These are phyloP conservation scores for Lasiommata megera DNA, from an alignment of 2,888 invertebrate genomes.

Conservation along the genomic window DNA sequence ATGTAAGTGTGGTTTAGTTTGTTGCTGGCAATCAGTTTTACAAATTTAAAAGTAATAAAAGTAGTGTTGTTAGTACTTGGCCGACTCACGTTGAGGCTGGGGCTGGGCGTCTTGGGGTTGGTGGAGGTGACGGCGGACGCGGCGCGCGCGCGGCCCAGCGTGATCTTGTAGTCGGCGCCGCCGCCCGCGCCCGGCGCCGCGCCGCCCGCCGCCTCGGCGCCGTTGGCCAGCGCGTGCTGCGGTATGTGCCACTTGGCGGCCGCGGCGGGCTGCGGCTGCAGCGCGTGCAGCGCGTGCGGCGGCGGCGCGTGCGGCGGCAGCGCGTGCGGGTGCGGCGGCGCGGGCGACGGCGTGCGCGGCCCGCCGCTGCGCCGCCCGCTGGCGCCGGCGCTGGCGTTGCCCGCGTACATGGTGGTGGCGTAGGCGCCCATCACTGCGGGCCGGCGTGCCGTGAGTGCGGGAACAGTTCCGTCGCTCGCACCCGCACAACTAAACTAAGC, in stretches of 20 bases:
- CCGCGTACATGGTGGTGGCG: constrained; percentile 53
- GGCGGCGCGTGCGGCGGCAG: constrained; percentile 50
- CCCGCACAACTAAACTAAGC: too few species aligned
- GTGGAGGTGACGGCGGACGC: constrained; percentile 85
- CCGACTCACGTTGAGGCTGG: constrained; percentile 81
- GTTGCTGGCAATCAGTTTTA: too few species aligned
- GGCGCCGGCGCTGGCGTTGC: constrained; percentile 29
- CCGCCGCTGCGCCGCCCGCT: constrained; percentile 59
- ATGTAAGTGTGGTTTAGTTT: too few species aligned
- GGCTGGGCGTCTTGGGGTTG: constrained; percentile 92
- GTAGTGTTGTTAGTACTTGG: too few species aligned
- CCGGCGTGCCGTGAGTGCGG: not conserved
- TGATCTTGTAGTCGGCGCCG: constrained; percentile 85
- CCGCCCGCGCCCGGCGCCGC: constrained; percentile 43
- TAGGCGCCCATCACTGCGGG: constrained; percentile 62
- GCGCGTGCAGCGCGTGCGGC: constrained; percentile 43
- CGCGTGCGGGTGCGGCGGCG: constrained; percentile 42
- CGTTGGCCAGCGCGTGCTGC: constrained; percentile 70
- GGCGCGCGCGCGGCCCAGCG: constrained; percentile 69
- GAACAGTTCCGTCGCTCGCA: too few species aligned
- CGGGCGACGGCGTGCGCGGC: constrained; percentile 74
- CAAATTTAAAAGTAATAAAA: too few species aligned
- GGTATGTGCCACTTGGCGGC: constrained; percentile 86
- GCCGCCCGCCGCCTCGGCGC: constrained; percentile 42
- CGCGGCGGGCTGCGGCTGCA: constrained; percentile 61